phyloP scores from a whole-genome alignment of 2,113 vertebrate genomes.

The Cottus gobio region DNA sequence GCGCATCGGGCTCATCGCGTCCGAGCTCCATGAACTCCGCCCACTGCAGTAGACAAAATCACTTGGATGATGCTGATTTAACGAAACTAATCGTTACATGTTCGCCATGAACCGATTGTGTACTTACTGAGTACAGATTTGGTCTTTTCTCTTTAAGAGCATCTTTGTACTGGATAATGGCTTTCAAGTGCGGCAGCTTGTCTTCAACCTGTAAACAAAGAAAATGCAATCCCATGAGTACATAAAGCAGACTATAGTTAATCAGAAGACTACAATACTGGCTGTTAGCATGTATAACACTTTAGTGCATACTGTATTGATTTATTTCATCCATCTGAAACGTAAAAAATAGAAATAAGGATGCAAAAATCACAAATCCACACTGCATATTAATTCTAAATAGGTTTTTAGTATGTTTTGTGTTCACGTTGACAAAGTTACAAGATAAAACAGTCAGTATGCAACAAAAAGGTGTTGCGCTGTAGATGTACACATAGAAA shows the following conservation, averaged over 20 bases:
- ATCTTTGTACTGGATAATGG: constrained; percentile 89
- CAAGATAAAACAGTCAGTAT: too few species aligned
- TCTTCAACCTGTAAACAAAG: constrained; percentile 80
- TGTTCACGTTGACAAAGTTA: too few species aligned
- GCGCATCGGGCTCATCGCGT: constrained; percentile 71
- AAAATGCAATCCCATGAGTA: not conserved
- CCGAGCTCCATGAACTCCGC: constrained; percentile 90
- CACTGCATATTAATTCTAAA: not conserved
- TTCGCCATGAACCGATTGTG: fast-evolving
- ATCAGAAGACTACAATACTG: not conserved
- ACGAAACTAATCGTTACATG: too few species aligned
- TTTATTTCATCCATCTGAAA: not conserved
- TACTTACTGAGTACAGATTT: constrained; percentile 89
- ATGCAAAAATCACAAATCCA: not conserved
- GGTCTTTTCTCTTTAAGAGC: constrained; percentile 82
- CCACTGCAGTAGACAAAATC: constrained; percentile 84
- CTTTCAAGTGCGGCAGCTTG: constrained; percentile 88
- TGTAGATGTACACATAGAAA: too few species aligned
- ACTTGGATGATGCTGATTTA: not conserved
- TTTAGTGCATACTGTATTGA: not conserved
- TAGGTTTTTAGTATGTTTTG: not conserved
- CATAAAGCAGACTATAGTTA: not conserved
- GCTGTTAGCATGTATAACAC: not conserved
- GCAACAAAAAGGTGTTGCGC: too few species aligned
- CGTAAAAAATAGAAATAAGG: not conserved